Evolutionary conservation across 2,113 vertebrate genomes (phyloP), one percentile per base, ranked within the genome.

Genomic region (Daboia siamensis): DNA sequence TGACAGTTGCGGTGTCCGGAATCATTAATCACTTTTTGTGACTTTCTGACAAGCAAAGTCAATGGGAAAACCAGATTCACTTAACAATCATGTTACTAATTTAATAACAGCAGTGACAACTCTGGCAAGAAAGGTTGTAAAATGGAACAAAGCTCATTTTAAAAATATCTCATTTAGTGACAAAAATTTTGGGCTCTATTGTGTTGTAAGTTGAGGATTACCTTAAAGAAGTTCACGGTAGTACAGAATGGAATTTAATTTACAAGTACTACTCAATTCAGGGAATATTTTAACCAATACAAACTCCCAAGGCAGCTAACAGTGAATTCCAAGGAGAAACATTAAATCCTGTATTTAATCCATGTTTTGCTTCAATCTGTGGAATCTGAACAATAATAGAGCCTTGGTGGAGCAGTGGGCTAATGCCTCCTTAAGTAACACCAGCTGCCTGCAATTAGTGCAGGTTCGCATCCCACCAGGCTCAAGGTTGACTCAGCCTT

Each of bases 241-340:
- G 15, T 57, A 51, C 12, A 54, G 88, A 86, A 87, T 94, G 94
- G 93, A 69, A 94, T 94, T 80, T 87, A 23, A 33, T 93, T 95
- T 89, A 56, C 90, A 96, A 94, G 93, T 91, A 90, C 24, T 59
- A 84, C 61, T 91, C 21, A 48, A 95, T 59, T 90, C 92, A 93
- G 23, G 39, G 64, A 95, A 91, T 61, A 86, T 87, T 92, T 86
- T 89, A 93, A 0, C 87, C 26, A 17, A 52, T 0, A 5, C 87
- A 92, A 94, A 93, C 3, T 92, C 89, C 93, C 92, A 94, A 8
- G 6, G 94, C 95, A 95, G 94, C 90, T 93, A 92, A 94, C 86
- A 86, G 88, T 85, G 1, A 90, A 48, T 92, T 95, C 93, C 85
- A 93, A 95, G 88, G 94, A 90, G 86, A 54, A 52, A 91, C 15